Conservation (phyloP, 2,797 vertebrate genomes). For the Paramormyrops hopkinsi region DNA sequence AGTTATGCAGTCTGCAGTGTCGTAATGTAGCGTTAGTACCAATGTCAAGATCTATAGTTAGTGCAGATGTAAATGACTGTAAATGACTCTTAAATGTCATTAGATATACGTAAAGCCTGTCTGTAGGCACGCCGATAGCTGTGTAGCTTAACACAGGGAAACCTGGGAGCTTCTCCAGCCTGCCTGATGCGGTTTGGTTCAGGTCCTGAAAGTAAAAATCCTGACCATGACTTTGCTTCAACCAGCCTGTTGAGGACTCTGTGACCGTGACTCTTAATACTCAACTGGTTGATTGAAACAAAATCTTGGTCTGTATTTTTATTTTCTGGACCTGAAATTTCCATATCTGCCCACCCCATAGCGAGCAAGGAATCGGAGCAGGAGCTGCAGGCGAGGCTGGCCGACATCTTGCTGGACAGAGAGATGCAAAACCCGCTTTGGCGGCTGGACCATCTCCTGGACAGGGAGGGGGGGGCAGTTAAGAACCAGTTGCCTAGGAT, state of each 20-base stretch:
- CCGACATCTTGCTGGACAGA: neutral
- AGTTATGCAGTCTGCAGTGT: neutral
- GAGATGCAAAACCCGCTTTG: constrained; percentile 19
- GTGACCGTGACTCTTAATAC: neutral
- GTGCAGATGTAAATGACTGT: neutral
- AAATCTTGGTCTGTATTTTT: neutral
- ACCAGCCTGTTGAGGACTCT: neutral
- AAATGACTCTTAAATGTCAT: neutral
- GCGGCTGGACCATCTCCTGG: constrained; percentile 26
- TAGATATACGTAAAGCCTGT: neutral
- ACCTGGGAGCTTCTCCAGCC: neutral
- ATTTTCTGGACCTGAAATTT: neutral
- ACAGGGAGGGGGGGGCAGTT: neutral
- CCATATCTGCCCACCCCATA: neutral
- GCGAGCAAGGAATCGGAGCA: neutral
- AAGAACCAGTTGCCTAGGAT: neutral
- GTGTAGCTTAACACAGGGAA: neutral
- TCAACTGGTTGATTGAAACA: neutral
- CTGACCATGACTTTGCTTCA: neutral
- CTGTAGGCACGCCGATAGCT: neutral
- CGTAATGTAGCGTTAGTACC: neutral
- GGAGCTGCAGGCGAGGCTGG: neutral
- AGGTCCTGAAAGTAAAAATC: neutral
- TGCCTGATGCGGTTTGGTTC: neutral
- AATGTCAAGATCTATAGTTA: neutral